Percentiles rank a stretch among this genome's conserved stretches.
These are phyloP conservation scores for Magallana ariakensis DNA, from an alignment of 1,140 invertebrate genomes.

Conservation along the genomic window DNA sequence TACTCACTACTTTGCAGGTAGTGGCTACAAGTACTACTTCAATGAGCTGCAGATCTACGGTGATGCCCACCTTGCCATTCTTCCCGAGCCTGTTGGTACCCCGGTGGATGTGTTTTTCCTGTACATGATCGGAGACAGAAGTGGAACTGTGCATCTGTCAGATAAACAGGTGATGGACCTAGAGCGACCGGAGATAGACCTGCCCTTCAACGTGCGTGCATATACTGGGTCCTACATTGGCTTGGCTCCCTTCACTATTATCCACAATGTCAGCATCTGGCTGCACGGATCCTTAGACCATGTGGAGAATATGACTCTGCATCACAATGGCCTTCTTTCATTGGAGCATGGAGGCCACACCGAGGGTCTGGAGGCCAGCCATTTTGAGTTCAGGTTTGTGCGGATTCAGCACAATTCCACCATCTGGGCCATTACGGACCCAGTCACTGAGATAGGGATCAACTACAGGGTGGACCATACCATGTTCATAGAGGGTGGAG, in stretches of 20 bases:
- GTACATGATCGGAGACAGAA: conserved; percentile 73
- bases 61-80: conserved; percentile 67
- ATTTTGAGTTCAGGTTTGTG: conserved; percentile 62
- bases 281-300: conserved; percentile 68
- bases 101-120: conserved; percentile 66
- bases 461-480: conserved; percentile 56
- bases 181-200: conserved; percentile 68
- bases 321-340: conserved; percentile 68
- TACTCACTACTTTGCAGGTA: conserved; percentile 67
- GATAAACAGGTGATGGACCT: conserved; percentile 70
- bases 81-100: conserved; percentile 65
- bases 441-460: conserved; percentile 60
- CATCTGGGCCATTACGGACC: conserved; percentile 64
- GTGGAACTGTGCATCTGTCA: conserved; percentile 70
- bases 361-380: conserved; percentile 43
- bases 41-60: conserved; percentile 73
- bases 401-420: conserved; percentile 70
- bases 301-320: conserved; percentile 69
- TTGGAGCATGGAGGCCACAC: conserved; percentile 65
- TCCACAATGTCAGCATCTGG: conserved; percentile 71
- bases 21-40: conserved; percentile 66
- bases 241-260: conserved; percentile 66
- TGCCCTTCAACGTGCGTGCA: conserved; percentile 70
- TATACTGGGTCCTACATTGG: conserved; percentile 69
- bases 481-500: conserved; percentile 71